Evolutionary conservation across 2,888 invertebrate genomes (phyloP).

Genomic region (Pecten maximus): DNA sequence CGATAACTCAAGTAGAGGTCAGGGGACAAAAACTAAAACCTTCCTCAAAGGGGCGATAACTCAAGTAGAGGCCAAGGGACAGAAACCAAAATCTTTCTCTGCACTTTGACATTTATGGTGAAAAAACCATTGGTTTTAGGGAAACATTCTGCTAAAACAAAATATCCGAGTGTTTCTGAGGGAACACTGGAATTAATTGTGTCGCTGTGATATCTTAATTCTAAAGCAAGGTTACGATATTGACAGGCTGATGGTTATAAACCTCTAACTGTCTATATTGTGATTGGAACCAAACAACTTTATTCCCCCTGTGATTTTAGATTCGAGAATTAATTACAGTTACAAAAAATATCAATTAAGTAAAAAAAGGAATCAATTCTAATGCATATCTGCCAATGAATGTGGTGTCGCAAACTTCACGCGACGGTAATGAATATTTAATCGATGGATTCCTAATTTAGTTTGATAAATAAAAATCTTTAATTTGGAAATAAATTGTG

Average conservation of each 20-base stretch:
- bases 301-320: neutral
- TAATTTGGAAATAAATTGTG: constrained; percentile 7
- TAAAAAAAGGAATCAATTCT: neutral
- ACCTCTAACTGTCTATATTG: neutral
- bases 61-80: no score
- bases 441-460: neutral
- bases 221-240: neutral
- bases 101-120: no score
- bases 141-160: no score
- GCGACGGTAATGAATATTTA: neutral
- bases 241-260: neutral
- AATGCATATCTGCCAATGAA: neutral
- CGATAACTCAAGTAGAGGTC: no score
- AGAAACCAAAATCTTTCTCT: no score
- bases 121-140: no score
- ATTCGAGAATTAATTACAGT: neutral
- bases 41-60: no score
- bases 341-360: constrained; percentile 1
- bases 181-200: neutral
- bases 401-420: neutral
- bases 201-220: neutral
- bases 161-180: neutral
- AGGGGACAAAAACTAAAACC: no score
- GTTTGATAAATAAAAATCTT: constrained; percentile 15
- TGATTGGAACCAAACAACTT: neutral